phyloP scores from a whole-genome alignment of 37 sponge, comb jelly and placozoan species.

The Tethya wilhelma region DNA sequence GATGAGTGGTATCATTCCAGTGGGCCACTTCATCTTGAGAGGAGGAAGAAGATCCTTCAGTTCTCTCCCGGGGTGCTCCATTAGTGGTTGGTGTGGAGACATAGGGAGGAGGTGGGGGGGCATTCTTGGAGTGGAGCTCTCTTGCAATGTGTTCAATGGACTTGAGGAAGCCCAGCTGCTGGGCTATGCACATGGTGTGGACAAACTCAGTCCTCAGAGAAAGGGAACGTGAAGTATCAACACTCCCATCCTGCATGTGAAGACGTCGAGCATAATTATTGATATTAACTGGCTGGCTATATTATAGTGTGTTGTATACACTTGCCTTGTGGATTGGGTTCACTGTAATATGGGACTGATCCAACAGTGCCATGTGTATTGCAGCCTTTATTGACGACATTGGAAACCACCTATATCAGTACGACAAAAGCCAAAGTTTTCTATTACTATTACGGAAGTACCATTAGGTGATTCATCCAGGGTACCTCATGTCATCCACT shows the following conservation, averaged over 20 bases:
- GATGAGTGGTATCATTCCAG: too few relatives aligned
- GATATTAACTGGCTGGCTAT: background rate
- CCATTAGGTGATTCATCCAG: background rate
- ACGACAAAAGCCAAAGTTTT: background rate
- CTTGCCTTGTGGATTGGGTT: constrained; percentile 6
- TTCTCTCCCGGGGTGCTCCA: too few relatives aligned
- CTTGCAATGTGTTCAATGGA: constrained; percentile 32
- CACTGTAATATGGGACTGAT: background rate
- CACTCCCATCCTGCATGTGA: constrained; percentile 16
- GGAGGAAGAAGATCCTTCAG: too few relatives aligned
- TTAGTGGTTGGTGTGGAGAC: too few relatives aligned
- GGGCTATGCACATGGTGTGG: constrained; percentile 62
- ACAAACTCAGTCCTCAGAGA: constrained; percentile 48
- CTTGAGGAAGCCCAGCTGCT: constrained; percentile 42
- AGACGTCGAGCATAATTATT: background rate
- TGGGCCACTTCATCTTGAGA: too few relatives aligned
- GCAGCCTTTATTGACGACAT: constrained; percentile 39
- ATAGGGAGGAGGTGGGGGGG: too few relatives aligned
- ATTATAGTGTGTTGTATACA: background rate
- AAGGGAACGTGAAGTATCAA: background rate
- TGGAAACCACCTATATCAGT: constrained; percentile 47
- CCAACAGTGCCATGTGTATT: background rate
- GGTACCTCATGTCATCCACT: constrained; percentile 47
- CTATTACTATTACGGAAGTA: background rate
- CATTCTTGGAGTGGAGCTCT: too few relatives aligned